Evolutionary conservation across 1,140 invertebrate genomes (phyloP).

Genomic region (Drosophila quadrilineata): DNA sequence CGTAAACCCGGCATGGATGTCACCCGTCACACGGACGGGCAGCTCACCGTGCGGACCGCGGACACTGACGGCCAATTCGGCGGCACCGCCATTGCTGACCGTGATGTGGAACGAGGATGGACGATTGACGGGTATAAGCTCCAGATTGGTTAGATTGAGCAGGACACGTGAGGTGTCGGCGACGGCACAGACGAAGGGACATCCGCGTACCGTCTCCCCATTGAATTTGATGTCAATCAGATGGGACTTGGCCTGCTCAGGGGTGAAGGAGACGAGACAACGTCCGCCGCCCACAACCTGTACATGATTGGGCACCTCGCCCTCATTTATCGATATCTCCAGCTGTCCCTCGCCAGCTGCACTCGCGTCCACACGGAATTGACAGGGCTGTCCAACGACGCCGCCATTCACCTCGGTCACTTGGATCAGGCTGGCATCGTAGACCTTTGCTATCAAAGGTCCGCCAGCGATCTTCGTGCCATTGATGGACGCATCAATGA

Average conservation of each 20-base stretch:
- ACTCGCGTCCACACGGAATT: constrained; percentile 97
- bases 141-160: constrained; percentile 88
- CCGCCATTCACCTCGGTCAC: constrained; percentile 95
- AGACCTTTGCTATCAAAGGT: constrained; percentile 94
- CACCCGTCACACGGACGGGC: constrained; percentile 94
- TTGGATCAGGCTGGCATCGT: constrained; percentile 94
- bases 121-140: constrained; percentile 93
- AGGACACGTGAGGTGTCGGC: constrained; percentile 91
- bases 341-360: constrained; percentile 98
- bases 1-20: constrained; percentile 91
- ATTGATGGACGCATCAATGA: constrained; percentile 92
- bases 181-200: constrained; percentile 93
- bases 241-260: constrained; percentile 94
- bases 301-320: constrained; percentile 98
- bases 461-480: constrained; percentile 93
- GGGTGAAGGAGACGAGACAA: constrained; percentile 97
- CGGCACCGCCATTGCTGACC: constrained; percentile 91
- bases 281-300: constrained; percentile 96
- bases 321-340: constrained; percentile 98
- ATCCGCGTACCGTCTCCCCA: constrained; percentile 95
- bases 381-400: constrained; percentile 94
- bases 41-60: constrained; percentile 90
- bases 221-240: constrained; percentile 99
- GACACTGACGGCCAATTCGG: constrained; percentile 93
- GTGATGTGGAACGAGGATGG: constrained; percentile 94